A percentile compares a stretch with the other conserved stretches of the same genome.
Conservation (phyloP, 1,140 invertebrate genomes). For the Anastrepha obliqua region DNA sequence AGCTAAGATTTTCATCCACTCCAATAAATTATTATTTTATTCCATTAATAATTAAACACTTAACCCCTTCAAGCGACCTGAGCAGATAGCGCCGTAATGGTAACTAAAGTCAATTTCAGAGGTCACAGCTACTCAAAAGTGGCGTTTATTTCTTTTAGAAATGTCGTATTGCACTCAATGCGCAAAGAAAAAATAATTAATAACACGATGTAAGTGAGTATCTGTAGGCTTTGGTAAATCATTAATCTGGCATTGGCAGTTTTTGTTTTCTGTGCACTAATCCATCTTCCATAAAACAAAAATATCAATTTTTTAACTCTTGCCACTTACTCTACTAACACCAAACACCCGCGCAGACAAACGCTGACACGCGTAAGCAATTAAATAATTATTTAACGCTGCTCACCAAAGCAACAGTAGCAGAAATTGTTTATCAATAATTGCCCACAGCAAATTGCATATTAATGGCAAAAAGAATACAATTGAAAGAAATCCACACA, state of each 20-base stretch:
- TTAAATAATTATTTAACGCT: background rate
- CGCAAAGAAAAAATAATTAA: background rate
- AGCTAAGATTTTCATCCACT: too few relatives aligned
- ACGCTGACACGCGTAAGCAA: constrained; percentile 26
- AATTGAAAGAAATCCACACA: background rate
- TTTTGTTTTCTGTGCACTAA: too few relatives aligned
- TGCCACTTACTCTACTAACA: too few relatives aligned
- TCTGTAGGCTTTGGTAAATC: too few relatives aligned
- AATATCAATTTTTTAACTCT: too few relatives aligned
- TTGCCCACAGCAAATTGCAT: constrained; percentile 14
- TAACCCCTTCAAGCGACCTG: background rate
- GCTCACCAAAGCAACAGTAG: background rate
- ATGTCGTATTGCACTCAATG: background rate
- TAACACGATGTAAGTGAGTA: background rate
- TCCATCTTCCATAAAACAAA: too few relatives aligned
- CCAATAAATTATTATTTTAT: background rate
- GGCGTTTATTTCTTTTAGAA: background rate
- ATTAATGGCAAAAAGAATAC: background rate
- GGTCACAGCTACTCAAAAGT: background rate
- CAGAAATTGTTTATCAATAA: constrained; percentile 36
- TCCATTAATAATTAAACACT: background rate
- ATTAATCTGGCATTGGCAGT: too few relatives aligned
- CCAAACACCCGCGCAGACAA: background rate
- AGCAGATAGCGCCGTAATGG: background rate
- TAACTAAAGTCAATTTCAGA: background rate